These are phyloP conservation scores for Sminthurinus signatus DNA, from an alignment of 1,140 invertebrate genomes.

Conservation along the genomic window DNA sequence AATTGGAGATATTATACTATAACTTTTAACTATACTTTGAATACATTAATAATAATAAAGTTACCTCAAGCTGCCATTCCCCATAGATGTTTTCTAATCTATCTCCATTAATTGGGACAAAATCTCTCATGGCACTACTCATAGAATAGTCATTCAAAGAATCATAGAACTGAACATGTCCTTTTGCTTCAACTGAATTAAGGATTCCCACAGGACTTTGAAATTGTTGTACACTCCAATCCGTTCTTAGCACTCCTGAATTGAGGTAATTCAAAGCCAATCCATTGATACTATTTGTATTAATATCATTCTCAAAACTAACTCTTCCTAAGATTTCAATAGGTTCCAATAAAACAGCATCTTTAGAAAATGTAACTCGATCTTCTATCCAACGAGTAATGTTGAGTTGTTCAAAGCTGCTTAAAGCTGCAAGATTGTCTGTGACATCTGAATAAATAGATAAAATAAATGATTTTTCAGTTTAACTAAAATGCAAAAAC, in stretches of 20 bases:
- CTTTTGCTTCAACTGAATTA: not conserved
- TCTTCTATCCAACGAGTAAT: not conserved
- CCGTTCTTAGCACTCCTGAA: slow-evolving; percentile 1
- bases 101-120: slow-evolving; percentile 4
- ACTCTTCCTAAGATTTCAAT: slow-evolving; percentile 8
- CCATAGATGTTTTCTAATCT: not conserved
- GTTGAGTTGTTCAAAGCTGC: too few species aligned
- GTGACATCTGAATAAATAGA: not conserved
- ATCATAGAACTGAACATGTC: not conserved
- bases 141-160: slow-evolving; percentile 6
- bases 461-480: not conserved
- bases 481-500: not conserved
- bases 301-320: not conserved
- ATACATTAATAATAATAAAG: too few species aligned
- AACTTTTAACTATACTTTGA: too few species aligned
- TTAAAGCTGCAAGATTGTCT: not conserved
- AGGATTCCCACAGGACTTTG: slow-evolving; percentile 7
- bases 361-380: not conserved
- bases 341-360: not conserved
- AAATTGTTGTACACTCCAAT: slow-evolving; percentile 8
- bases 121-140: not conserved
- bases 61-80: slow-evolving; percentile 26
- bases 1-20: too few species aligned
- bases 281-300: slow-evolving; percentile 9
- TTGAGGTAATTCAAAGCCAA: slow-evolving; percentile 1